Percentiles rank a stretch among this genome's conserved stretches.
Evolutionary conservation across 2,888 invertebrate genomes (phyloP).

Genomic region (Thecocarcelia acutangulata): DNA sequence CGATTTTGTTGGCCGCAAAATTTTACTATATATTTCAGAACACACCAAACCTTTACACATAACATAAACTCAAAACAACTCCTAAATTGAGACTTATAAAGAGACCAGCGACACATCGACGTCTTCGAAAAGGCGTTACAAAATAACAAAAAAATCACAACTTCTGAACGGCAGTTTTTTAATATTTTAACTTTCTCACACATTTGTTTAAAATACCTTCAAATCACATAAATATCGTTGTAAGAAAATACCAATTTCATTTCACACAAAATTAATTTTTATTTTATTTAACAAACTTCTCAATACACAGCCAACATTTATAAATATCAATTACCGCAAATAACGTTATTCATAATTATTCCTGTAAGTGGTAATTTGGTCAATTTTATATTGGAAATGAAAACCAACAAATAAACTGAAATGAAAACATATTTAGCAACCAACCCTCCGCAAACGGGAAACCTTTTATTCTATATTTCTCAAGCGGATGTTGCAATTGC

Average conservation of each 20-base stretch:
- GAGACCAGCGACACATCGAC: no score
- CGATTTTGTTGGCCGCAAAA: no score
- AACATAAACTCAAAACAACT: no score
- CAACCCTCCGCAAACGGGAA: constrained; percentile 48
- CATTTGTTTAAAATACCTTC: background rate
- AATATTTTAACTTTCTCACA: constrained; percentile 34
- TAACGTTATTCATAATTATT: constrained; percentile 63
- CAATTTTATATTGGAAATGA: constrained; percentile 45
- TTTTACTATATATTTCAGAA: no score
- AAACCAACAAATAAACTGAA: constrained; percentile 27
- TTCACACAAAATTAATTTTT: constrained; percentile 66
- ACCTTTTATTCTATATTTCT: constrained; percentile 43
- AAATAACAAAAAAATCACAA: background rate
- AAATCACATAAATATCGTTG: background rate
- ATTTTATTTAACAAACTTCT: constrained; percentile 50
- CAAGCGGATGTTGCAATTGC: constrained; percentile 62
- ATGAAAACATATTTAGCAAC: constrained; percentile 18
- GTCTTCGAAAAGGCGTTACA: no score
- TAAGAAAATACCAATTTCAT: constrained; percentile 33
- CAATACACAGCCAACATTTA: constrained; percentile 30
- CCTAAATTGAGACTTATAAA: no score
- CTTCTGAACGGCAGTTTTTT: background rate
- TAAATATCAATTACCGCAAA: constrained; percentile 66
- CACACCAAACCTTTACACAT: no score
- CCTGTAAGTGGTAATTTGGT: constrained; percentile 56